Percentiles rank a stretch among this genome's conserved stretches.
Evolutionary conservation across 2,888 invertebrate genomes (phyloP).

Genomic region (Rhagium mordax): DNA sequence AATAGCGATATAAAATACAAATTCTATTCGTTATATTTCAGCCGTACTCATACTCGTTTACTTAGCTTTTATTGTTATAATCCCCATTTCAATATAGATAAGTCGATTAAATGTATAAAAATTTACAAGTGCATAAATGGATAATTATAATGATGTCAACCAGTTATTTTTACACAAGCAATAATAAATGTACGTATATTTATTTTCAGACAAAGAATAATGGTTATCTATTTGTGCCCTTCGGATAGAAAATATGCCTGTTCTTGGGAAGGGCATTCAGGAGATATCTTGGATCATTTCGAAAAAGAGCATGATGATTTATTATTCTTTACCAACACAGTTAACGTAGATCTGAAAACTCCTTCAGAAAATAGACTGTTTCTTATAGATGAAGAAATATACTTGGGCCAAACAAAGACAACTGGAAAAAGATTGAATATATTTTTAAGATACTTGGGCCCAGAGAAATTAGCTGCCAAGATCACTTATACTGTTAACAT

Average conservation of each 20-base stretch:
- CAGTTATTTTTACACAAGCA: background rate
- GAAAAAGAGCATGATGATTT: slow-evolving; percentile 59
- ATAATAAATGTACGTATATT: background rate
- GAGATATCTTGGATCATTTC: slow-evolving; percentile 61
- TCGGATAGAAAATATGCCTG: slow-evolving; percentile 59
- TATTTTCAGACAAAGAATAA: slow-evolving; percentile 25
- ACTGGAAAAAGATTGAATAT: slow-evolving; percentile 46
- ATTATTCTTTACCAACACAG: slow-evolving; percentile 51
- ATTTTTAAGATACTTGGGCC: slow-evolving; percentile 58
- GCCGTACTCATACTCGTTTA: too few species aligned
- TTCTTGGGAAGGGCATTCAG: slow-evolving; percentile 60
- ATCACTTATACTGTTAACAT: slow-evolving; percentile 54
- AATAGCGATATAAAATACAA: too few species aligned
- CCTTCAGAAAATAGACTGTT: slow-evolving; percentile 59
- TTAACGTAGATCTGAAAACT: slow-evolving; percentile 51
- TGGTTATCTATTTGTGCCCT: slow-evolving; percentile 60
- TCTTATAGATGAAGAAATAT: slow-evolving; percentile 58
- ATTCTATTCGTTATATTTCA: too few species aligned
- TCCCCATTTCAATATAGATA: slow-evolving; percentile 4
- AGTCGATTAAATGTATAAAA: background rate
- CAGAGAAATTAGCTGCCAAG: slow-evolving; percentile 51
- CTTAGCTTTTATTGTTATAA: slow-evolving; percentile 2
- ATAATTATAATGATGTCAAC: background rate
- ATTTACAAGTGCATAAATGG: background rate
- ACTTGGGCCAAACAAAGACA: slow-evolving; percentile 56